phyloP scores from a whole-genome alignment of 1,140 invertebrate genomes.

The Drosophila melanica region DNA sequence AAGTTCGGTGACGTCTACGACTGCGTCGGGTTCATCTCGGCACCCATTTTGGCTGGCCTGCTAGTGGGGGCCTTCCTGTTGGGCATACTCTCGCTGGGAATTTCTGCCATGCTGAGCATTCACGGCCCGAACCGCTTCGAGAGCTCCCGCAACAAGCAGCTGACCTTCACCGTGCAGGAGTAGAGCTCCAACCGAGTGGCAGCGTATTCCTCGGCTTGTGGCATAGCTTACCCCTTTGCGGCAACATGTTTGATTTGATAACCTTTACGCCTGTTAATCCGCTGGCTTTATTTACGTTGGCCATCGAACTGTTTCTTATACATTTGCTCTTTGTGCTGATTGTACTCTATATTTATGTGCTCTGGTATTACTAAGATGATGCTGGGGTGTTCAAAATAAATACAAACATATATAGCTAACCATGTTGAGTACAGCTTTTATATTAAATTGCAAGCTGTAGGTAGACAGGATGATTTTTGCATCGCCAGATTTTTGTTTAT shows the following conservation, averaged over 20 bases:
- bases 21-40: conserved; percentile 95
- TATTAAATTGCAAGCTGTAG: not conserved
- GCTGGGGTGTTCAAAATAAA: not conserved
- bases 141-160: conserved; percentile 97
- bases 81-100: conserved; percentile 91
- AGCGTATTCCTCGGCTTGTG: not conserved
- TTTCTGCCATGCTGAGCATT: conserved; percentile 96
- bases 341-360: conserved; percentile 72
- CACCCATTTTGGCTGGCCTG: conserved; percentile 96
- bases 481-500: not conserved
- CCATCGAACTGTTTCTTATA: conserved; percentile 77
- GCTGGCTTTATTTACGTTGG: conserved; percentile 65
- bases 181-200: conserved; percentile 78
- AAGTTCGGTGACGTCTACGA: conserved; percentile 91
- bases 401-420: conserved; percentile 5
- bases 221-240: not conserved
- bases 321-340: conserved; percentile 76
- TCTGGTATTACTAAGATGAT: conserved; percentile 62
- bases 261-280: conserved; percentile 65
- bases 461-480: not conserved
- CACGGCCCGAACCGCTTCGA: conserved; percentile 99
- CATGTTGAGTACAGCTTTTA: not conserved
- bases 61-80: conserved; percentile 91
- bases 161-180: conserved; percentile 91
- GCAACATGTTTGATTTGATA: conserved; percentile 69